These are phyloP conservation scores for Sarcophilus harrisii DNA, from an alignment of 2,797 vertebrate genomes.

Conservation along the genomic window DNA sequence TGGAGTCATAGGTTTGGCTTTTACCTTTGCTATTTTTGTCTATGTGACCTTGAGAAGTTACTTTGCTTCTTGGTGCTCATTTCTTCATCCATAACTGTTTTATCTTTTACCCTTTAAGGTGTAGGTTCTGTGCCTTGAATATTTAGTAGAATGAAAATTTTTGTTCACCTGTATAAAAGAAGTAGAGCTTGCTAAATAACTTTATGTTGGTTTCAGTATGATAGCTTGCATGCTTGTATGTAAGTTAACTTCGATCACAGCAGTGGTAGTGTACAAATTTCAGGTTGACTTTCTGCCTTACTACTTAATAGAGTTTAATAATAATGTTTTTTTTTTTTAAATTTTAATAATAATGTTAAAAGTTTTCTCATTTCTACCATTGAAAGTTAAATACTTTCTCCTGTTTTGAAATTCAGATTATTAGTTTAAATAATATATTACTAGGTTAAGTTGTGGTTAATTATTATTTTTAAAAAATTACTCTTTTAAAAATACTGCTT, in stretches of 20 bases:
- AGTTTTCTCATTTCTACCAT: not conserved
- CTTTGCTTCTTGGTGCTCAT: not conserved
- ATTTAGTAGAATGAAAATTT: not conserved
- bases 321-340: not conserved
- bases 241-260: not conserved
- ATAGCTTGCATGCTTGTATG: not conserved
- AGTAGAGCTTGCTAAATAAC: not conserved
- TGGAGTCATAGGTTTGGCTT: not conserved
- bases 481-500: not conserved
- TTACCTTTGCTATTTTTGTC: not conserved
- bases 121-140: not conserved
- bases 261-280: not conserved
- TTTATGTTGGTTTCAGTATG: not conserved
- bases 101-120: not conserved
- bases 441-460: not conserved
- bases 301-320: not conserved
- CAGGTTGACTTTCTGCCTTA: not conserved
- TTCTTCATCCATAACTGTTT: not conserved
- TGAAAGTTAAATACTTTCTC: not conserved
- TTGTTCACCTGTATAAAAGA: not conserved
- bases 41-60: not conserved
- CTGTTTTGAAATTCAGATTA: not conserved
- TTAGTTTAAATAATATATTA: not conserved
- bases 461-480: not conserved
- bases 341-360: not conserved